Conservation (phyloP, 35 echinoderm and acorn worm genomes). For the Lytechinus pictus region DNA sequence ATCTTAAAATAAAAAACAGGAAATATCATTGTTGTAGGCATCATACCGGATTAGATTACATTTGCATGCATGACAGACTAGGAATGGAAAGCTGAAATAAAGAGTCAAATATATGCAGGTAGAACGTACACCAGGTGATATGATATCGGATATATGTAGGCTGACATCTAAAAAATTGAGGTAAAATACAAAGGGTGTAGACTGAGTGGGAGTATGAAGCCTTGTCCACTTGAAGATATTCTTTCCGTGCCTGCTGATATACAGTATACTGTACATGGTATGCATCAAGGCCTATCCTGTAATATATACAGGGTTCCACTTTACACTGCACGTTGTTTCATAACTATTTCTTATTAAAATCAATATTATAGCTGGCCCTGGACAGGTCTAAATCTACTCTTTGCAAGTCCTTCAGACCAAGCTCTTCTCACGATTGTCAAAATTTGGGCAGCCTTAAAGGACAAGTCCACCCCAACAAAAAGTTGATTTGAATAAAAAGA, state of each 20-base stretch:
- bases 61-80: background rate
- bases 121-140: background rate
- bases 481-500: no score
- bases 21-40: background rate
- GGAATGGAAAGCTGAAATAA: background rate
- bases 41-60: background rate
- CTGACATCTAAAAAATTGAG: background rate
- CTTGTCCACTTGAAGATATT: background rate
- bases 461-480: no score
- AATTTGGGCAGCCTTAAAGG: no score
- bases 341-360: no score
- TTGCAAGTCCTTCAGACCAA: no score
- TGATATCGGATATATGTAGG: background rate
- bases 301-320: background rate
- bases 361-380: no score
- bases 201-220: background rate
- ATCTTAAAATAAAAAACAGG: background rate
- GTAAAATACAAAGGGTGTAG: background rate
- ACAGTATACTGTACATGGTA: no score
- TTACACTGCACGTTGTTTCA: no score
- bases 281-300: no score
- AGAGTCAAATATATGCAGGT: background rate
- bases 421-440: no score
- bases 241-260: background rate
- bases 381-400: no score